Percentiles rank a stretch among this genome's conserved stretches.
These are phyloP conservation scores for Acipenser ruthenus DNA, from an alignment of 2,797 vertebrate species.

Conservation along the genomic window DNA sequence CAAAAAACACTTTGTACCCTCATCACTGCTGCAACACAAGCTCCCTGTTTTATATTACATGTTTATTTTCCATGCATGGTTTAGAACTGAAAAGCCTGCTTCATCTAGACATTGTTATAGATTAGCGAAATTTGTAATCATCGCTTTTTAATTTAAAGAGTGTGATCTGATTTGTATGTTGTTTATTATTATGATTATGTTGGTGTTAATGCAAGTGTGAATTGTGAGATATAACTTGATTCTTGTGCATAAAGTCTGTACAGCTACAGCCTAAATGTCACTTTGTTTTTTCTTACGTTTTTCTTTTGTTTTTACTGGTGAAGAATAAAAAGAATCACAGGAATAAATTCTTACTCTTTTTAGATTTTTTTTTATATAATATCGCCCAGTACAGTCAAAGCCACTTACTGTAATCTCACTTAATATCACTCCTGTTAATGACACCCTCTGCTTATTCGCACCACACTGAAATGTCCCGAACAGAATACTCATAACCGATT, in stretches of 20 bases:
- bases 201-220: not conserved
- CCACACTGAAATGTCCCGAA: no score
- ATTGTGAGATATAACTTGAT: not conserved
- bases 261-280: no score
- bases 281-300: no score
- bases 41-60: not conserved
- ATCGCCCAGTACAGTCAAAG: no score
- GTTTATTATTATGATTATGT: not conserved
- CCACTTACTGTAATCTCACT: no score
- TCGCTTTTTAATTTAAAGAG: not conserved
- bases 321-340: no score
- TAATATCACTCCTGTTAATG: no score
- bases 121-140: not conserved
- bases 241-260: not conserved
- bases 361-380: no score
- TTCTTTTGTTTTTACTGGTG: no score
- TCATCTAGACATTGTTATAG: not conserved
- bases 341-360: no score
- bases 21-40: not conserved
- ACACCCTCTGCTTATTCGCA: no score
- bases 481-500: no score
- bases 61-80: not conserved
- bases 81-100: not conserved
- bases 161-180: not conserved
- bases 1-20: not conserved